Evolutionary conservation across 2,113 vertebrate genomes (phyloP).

Genomic region (Takifugu flavidus): DNA sequence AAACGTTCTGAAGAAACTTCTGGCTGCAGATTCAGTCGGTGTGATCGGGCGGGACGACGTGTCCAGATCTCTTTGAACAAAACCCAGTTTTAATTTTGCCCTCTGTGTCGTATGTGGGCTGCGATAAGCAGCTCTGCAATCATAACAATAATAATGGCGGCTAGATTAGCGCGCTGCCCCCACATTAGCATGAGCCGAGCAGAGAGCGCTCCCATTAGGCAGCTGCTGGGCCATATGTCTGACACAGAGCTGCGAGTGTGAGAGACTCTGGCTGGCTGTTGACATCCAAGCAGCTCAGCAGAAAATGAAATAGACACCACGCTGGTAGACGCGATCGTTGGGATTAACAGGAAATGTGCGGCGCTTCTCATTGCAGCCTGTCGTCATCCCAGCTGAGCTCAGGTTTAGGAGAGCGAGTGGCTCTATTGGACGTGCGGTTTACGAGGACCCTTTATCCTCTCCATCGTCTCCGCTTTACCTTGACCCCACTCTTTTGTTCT

Average conservation of each 20-base stretch:
- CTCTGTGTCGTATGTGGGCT: constrained; percentile 52
- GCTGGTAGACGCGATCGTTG: constrained; percentile 39
- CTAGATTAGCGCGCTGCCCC: constrained; percentile 32
- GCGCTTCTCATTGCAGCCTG: constrained; percentile 2
- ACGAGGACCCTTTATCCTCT: no score
- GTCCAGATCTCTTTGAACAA: constrained; percentile 41
- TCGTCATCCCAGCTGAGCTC: constrained; percentile 10
- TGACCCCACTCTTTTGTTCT: no score
- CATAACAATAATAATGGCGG: constrained; percentile 44
- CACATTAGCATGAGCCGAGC: constrained; percentile 31
- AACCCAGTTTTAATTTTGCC: constrained; percentile 45
- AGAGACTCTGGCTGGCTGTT: constrained; percentile 36
- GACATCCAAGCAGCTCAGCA: constrained; percentile 45
- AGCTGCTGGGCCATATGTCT: constrained; percentile 55
- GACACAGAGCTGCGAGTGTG: constrained; percentile 35
- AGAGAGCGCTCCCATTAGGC: constrained; percentile 49
- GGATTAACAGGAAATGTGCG: constrained; percentile 28
- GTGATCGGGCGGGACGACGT: constrained; percentile 53
- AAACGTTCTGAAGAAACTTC: constrained; percentile 36
- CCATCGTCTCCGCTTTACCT: no score
- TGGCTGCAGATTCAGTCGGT: constrained; percentile 43
- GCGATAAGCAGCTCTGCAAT: constrained; percentile 54
- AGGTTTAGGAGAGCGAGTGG: neutral
- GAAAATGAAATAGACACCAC: constrained; percentile 35
- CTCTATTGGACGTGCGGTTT: no score